Evolutionary conservation across 2,888 invertebrate genomes (phyloP).

Genomic region (Fragum fragum): DNA sequence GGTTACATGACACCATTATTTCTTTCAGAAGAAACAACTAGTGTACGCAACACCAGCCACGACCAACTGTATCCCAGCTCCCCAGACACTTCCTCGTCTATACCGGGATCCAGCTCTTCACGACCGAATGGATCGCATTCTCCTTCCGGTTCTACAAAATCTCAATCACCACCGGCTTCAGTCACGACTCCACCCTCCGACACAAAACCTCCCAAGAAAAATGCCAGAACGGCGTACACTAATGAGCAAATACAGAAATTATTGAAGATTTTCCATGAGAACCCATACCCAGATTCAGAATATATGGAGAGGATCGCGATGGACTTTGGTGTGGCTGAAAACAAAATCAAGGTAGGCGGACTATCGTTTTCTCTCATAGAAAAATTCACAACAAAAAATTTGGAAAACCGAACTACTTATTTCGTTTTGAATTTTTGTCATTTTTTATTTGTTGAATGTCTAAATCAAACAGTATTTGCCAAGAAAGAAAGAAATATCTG

Average conservation of each 20-base stretch:
- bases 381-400: no score
- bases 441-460: no score
- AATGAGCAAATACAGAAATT: conserved; percentile 71
- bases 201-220: conserved; percentile 62
- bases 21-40: not conserved
- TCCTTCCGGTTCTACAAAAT: conserved; percentile 49
- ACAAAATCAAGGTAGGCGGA: conserved; percentile 74
- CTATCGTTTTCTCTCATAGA: no score
- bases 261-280: conserved; percentile 74
- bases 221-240: conserved; percentile 74
- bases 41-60: no score
- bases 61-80: not conserved
- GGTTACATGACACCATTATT: not conserved
- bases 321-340: conserved; percentile 72
- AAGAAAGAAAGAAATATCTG: no score
- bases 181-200: conserved; percentile 54
- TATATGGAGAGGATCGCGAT: conserved; percentile 72
- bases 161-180: conserved; percentile 48
- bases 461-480: no score
- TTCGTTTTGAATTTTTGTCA: no score
- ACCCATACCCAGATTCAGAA: conserved; percentile 75
- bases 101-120: not conserved
- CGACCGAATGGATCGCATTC: conserved; percentile 27
- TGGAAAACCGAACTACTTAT: no score
- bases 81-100: not conserved